phyloP scores from a whole-genome alignment of 2,888 invertebrate species.

The Pristionchus maxplancki region DNA sequence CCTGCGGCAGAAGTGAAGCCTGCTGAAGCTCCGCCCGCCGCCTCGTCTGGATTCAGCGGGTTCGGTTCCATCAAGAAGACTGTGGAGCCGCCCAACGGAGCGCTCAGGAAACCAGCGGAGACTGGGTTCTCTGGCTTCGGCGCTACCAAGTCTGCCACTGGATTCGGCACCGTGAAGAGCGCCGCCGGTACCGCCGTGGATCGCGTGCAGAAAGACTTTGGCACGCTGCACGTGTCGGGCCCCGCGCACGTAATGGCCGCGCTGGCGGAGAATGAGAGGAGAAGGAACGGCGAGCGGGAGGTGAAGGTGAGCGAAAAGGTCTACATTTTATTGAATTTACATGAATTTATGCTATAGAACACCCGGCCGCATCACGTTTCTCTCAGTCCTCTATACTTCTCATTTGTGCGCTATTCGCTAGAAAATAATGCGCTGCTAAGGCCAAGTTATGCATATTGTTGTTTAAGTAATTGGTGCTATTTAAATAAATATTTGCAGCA shows the following conservation, averaged over 20 bases:
- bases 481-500: no score
- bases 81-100: neutral
- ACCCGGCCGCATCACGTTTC: no score
- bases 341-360: no score
- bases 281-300: neutral
- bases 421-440: no score
- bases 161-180: neutral
- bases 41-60: neutral
- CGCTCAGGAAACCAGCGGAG: no score
- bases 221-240: slow-evolving; percentile 18
- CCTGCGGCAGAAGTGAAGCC: neutral
- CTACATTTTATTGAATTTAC: no score
- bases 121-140: neutral
- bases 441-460: no score
- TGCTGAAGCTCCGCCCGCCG: neutral
- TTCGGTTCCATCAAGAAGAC: neutral
- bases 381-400: no score
- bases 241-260: neutral
- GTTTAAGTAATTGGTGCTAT: no score
- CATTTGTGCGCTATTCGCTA: no score
- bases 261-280: neutral
- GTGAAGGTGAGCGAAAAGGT: neutral
- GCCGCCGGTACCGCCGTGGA: neutral
- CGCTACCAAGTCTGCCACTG: neutral
- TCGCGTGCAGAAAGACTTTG: neutral